Evolutionary conservation across 1,140 invertebrate species (phyloP).

Genomic region (Phocides pigmalion): DNA sequence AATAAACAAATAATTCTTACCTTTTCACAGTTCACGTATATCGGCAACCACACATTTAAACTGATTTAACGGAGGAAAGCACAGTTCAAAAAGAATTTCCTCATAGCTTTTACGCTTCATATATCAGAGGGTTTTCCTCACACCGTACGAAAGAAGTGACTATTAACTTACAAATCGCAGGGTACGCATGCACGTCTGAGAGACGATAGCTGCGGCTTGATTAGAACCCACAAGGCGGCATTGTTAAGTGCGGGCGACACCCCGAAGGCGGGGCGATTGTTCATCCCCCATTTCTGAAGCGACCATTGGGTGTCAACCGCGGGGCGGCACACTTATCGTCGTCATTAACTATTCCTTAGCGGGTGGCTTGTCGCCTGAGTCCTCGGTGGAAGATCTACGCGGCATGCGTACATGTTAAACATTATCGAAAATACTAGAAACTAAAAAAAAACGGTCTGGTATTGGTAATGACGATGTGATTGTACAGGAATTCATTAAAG

Average conservation of each 20-base stretch:
- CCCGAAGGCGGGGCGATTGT: background rate
- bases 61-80: too few species aligned
- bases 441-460: too few species aligned
- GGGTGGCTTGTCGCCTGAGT: background rate
- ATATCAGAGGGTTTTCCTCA: background rate
- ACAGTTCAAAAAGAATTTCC: background rate
- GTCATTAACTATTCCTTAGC: background rate
- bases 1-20: too few species aligned
- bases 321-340: background rate
- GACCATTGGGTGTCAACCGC: background rate
- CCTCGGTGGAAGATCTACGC: too few species aligned
- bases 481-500: too few species aligned
- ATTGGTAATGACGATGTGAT: too few species aligned
- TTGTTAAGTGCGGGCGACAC: background rate
- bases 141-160: background rate
- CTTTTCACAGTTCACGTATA: too few species aligned
- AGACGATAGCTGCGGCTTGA: background rate
- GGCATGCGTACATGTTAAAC: too few species aligned
- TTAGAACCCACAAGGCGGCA: background rate
- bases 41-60: too few species aligned
- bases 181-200: background rate
- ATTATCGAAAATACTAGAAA: too few species aligned
- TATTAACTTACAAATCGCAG: background rate
- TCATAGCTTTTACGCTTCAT: background rate
- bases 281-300: background rate